A percentile compares a stretch with the other conserved stretches of the same genome.
These are phyloP conservation scores for Perca flavescens DNA, from an alignment of 2,113 vertebrate species.

Conservation along the genomic window DNA sequence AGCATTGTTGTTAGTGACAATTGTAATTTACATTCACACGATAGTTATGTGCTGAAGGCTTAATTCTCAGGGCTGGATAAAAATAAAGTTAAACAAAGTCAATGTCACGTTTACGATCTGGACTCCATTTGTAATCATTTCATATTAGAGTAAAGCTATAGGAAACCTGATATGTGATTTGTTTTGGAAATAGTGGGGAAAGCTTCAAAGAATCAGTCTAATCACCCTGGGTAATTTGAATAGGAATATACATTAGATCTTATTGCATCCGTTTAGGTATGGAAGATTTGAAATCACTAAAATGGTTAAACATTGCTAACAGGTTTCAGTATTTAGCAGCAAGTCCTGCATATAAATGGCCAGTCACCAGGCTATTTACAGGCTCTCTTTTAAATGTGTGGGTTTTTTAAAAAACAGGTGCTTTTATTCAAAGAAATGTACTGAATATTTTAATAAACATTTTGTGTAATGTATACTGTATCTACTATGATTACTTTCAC, in stretches of 20 bases:
- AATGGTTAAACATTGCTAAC: neutral
- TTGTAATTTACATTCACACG: slow-evolving; percentile 52
- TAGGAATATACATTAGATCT: neutral
- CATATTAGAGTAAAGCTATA: neutral
- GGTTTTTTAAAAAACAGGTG: neutral
- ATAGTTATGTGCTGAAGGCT: neutral
- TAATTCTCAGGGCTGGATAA: slow-evolving; percentile 7
- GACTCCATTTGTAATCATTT: neutral
- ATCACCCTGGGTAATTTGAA: neutral
- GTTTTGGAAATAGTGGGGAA: neutral
- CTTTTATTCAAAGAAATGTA: slow-evolving; percentile 2
- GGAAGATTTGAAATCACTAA: neutral
- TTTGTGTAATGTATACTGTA: neutral
- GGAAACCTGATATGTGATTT: neutral
- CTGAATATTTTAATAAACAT: neutral
- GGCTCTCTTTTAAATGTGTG: neutral
- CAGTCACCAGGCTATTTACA: neutral
- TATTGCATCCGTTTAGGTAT: neutral
- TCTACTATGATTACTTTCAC: neutral
- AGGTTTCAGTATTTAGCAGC: neutral
- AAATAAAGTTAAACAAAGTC: slow-evolving; percentile 45
- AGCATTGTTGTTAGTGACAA: slow-evolving; percentile 65
- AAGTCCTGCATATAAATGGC: neutral
- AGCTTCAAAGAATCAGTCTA: neutral
- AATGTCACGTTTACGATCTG: slow-evolving; percentile 25